Base-by-base conservation (phyloP, 2,888 invertebrate species). In the Xylocampa areola region DNA sequence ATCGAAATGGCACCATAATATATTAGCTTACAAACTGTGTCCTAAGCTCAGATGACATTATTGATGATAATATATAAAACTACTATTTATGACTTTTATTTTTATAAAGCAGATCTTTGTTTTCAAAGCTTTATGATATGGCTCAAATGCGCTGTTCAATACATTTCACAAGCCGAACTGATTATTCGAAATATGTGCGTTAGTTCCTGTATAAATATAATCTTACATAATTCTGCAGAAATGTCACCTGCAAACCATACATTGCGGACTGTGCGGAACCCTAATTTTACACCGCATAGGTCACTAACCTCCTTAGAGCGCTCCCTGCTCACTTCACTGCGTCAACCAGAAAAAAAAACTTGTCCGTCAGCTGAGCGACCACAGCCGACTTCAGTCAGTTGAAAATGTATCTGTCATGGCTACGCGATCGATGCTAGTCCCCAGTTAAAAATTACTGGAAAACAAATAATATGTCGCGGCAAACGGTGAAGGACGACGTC, bases 391-490 rank as follows among this genome's bases (percentile, higher is more conserved):
- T 93, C 92, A 86, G 72, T 80, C 84, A 84, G 86, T 88, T 79
- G 87, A 91, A 88, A 89, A 82, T 81, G 82, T 82, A 87, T 84
- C 92, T 92, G 92, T 92, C 93, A 93, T 93, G 93, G 92, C 91
- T 84, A 68, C 87, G 81, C 91, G 91, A 93, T 93, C 93, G 92
- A 93, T 93, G 87, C 74, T 84, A 76, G 82, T 82, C 79, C 80
- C 81, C 82, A 81, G 84, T 77, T 87, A 85, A 90, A 70, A 89
- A 88, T 86, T 82, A 84, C 86, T 87, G 83, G 82, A 90, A 92
- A 91, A 90, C 86, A 85, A 85, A 86, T 88, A 92, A 88, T 91
- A 90, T 90, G 89, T 84, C 85, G 86, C 80, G 84, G 75, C 73
- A 80, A 82, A 76, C 82, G 79, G 73, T 81, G 70, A 82, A 84